phyloP scores from a whole-genome alignment of 2,888 invertebrate species.

The Gymnoscelis rufifasciata region DNA sequence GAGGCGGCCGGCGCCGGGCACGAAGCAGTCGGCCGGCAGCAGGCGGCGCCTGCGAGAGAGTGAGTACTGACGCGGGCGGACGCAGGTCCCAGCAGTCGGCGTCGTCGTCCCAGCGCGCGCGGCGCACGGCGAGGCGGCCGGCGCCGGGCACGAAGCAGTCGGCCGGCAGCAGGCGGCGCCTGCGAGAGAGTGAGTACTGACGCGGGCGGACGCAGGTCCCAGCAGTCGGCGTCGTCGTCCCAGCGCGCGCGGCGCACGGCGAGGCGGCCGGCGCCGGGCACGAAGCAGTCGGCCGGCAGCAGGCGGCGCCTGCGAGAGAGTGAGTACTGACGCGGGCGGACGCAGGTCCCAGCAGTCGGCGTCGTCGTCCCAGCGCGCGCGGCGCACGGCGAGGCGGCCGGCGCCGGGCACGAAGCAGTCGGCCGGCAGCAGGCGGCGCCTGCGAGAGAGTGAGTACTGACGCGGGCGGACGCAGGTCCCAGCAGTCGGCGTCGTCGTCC shows the following conservation, averaged over 20 bases:
- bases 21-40: not conserved
- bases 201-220: conserved; percentile 45
- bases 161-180: conserved; percentile 24
- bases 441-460: conserved; percentile 70
- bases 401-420: conserved; percentile 91
- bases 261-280: conserved; percentile 80
- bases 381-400: conserved; percentile 56
- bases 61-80: not conserved
- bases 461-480: conserved; percentile 45
- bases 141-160: not conserved
- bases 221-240: conserved; percentile 58
- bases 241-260: conserved; percentile 80
- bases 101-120: not conserved
- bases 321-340: conserved; percentile 8
- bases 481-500: conserved; percentile 58
- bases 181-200: not conserved
- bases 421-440: conserved; percentile 90
- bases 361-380: conserved; percentile 81
- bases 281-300: conserved; percentile 93
- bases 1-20: not conserved
- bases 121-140: not conserved
- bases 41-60: conserved; percentile 23
- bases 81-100: not conserved
- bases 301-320: conserved; percentile 86
- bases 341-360: conserved; percentile 55